Conservation (phyloP, 1,140 invertebrate species). For the Procambarus virginalis region DNA sequence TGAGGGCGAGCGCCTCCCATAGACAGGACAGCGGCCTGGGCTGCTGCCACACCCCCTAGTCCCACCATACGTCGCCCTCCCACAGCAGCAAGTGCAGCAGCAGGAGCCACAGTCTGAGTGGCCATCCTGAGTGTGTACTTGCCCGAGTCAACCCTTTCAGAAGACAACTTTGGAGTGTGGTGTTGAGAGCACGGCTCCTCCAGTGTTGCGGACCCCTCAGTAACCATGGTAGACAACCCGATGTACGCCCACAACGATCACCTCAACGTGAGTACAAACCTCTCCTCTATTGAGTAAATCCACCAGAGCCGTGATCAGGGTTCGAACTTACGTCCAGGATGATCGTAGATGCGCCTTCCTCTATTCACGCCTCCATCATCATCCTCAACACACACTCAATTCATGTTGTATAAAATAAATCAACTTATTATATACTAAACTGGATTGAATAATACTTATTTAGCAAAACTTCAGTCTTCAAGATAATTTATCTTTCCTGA, state of each 20-base stretch:
- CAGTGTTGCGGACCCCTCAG: background rate
- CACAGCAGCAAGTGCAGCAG: background rate
- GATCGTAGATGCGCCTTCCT: too few species aligned
- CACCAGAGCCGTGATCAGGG: too few species aligned
- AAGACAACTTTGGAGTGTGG: slow-evolving; percentile 12
- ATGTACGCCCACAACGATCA: slow-evolving; percentile 4
- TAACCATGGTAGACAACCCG: slow-evolving; percentile 2
- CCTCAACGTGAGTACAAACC: background rate
- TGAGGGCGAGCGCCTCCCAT: background rate
- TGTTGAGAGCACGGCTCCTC: background rate
- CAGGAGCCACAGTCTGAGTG: slow-evolving; percentile 12
- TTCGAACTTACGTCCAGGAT: too few species aligned
- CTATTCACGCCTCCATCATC: too few species aligned
- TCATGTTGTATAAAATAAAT: too few species aligned
- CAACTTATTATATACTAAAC: too few species aligned
- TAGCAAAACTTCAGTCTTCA: too few species aligned
- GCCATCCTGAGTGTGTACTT: slow-evolving; percentile 6
- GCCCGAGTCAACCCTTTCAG: background rate
- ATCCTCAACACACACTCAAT: too few species aligned
- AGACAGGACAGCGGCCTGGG: background rate
- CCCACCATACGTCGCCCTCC: background rate
- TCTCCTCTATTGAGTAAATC: too few species aligned
- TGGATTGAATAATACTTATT: too few species aligned
- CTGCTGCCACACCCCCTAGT: background rate
- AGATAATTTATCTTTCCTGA: too few species aligned